phyloP scores from a whole-genome alignment of 1,140 invertebrate genomes.

The Ostrea edulis region DNA sequence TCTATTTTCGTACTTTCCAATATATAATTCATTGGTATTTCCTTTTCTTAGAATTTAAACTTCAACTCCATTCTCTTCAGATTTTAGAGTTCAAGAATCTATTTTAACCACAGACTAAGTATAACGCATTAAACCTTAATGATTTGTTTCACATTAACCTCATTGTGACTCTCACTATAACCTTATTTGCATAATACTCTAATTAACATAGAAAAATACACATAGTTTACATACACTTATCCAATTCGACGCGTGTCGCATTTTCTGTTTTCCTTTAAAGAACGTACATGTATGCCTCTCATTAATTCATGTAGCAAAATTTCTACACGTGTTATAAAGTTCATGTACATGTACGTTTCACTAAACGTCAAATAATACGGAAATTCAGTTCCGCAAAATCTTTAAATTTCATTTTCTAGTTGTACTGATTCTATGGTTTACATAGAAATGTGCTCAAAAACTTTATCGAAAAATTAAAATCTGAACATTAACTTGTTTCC shows the following conservation, averaged over 20 bases:
- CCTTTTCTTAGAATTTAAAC: too few species aligned
- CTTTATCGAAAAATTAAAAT: background rate
- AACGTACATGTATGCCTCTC: background rate
- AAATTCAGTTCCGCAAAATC: too few species aligned
- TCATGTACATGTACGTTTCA: too few species aligned
- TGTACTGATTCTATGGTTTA: too few species aligned
- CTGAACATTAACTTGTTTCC: background rate
- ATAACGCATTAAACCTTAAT: background rate
- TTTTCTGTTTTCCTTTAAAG: background rate
- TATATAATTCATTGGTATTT: background rate
- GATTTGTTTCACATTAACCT: slow-evolving; percentile 28
- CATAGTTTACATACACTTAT: background rate
- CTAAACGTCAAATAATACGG: too few species aligned
- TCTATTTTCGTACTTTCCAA: background rate
- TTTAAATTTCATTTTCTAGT: too few species aligned
- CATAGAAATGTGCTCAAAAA: too few species aligned
- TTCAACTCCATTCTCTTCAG: too few species aligned
- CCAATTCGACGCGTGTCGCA: background rate
- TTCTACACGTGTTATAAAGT: too few species aligned
- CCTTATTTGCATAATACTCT: background rate
- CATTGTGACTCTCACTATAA: background rate
- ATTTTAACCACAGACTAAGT: background rate
- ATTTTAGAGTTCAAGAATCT: background rate
- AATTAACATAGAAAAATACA: slow-evolving; percentile 13
- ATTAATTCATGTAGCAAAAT: too few species aligned